Conservation (phyloP, 2,888 invertebrate species). For the Coleophora flavipennella region DNA sequence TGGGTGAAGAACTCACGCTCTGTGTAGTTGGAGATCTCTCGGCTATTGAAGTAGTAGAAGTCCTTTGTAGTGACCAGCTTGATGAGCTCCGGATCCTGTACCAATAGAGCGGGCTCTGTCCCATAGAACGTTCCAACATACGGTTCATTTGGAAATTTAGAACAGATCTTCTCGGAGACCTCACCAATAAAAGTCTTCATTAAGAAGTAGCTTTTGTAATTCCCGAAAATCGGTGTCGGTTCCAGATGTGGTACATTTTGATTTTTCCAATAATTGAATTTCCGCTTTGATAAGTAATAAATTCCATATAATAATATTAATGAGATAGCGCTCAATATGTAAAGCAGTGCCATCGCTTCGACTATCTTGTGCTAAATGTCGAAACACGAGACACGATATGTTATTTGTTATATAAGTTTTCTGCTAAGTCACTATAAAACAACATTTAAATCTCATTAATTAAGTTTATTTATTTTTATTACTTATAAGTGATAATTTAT, state of each 20-base stretch:
- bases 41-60: too few species aligned
- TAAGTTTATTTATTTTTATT: too few species aligned
- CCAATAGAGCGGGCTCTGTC: slow-evolving; percentile 25
- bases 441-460: too few species aligned
- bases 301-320: not conserved
- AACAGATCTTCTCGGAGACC: slow-evolving; percentile 17
- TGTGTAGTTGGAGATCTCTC: slow-evolving; percentile 30
- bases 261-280: slow-evolving; percentile 24
- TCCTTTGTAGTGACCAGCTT: too few species aligned
- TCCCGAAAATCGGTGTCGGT: too few species aligned
- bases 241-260: slow-evolving; percentile 18
- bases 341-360: too few species aligned
- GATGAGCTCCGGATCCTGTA: slow-evolving; percentile 30
- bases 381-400: too few species aligned
- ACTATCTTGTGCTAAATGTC: too few species aligned
- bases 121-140: slow-evolving; percentile 28
- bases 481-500: too few species aligned
- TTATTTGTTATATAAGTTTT: too few species aligned
- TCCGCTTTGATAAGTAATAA: slow-evolving; percentile 7
- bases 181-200: slow-evolving; percentile 13
- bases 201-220: slow-evolving; percentile 21
- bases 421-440: too few species aligned
- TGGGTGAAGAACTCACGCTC: slow-evolving; percentile 25
- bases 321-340: too few species aligned
- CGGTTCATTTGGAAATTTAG: slow-evolving; percentile 22